Conservation (phyloP, 2,888 invertebrate genomes). For the Alloplasta piceator region DNA sequence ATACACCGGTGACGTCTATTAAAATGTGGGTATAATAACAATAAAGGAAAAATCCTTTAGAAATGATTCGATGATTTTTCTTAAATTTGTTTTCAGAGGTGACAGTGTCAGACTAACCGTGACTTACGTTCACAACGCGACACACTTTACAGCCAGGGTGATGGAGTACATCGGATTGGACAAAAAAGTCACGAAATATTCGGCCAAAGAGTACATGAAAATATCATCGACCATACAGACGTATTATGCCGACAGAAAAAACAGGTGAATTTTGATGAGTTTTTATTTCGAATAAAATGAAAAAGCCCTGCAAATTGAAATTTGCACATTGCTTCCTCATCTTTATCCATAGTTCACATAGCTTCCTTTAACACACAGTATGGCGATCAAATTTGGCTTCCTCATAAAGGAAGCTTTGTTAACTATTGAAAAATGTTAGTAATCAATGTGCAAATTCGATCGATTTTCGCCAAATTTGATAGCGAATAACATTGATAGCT, state of each 20-base stretch:
- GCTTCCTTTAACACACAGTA: too few species aligned
- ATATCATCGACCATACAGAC: slow-evolving; percentile 71
- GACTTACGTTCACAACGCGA: slow-evolving; percentile 85
- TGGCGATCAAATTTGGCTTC: too few species aligned
- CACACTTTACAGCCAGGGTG: slow-evolving; percentile 86
- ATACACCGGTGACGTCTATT: slow-evolving; percentile 85
- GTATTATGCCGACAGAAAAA: slow-evolving; percentile 71
- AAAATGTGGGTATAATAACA: slow-evolving; percentile 66
- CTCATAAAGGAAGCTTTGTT: too few species aligned
- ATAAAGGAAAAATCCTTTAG: slow-evolving; percentile 16
- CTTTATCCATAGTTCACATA: too few species aligned
- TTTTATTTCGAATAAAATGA: not conserved
- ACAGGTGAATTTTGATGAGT: slow-evolving; percentile 69
- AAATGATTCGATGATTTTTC: slow-evolving; percentile 3
- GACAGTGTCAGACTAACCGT: slow-evolving; percentile 75
- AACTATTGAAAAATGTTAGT: too few species aligned
- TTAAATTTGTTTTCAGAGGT: slow-evolving; percentile 71
- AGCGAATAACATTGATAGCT: too few species aligned
- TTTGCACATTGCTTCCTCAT: too few species aligned
- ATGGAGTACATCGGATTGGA: slow-evolving; percentile 82
- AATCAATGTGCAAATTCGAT: too few species aligned
- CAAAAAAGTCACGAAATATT: slow-evolving; percentile 64
- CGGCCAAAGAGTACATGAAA: slow-evolving; percentile 70
- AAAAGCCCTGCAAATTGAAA: too few species aligned
- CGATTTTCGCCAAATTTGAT: too few species aligned